A percentile compares a stretch with the other conserved stretches of the same genome.
Evolutionary conservation across 2,113 vertebrate genomes (phyloP).

Genomic region (Corythaixoides concolor): DNA sequence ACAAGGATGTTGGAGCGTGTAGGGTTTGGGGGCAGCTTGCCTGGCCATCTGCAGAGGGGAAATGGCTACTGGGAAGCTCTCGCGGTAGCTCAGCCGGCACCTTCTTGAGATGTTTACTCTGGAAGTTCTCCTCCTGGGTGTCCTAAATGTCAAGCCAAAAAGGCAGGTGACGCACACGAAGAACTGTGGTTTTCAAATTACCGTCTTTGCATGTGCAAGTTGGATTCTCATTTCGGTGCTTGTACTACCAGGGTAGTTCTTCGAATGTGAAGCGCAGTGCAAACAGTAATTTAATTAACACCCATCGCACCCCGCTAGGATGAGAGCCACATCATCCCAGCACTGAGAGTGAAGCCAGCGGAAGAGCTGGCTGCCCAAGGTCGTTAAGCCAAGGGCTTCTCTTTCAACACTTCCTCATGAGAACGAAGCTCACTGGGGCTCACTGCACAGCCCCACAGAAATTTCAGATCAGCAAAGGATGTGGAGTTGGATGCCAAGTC

Average conservation of each 20-base stretch:
- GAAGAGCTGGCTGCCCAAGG: background rate
- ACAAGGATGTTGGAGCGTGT: background rate
- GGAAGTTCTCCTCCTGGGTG: background rate
- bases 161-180: background rate
- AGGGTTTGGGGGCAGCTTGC: background rate
- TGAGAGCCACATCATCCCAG: background rate
- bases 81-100: background rate
- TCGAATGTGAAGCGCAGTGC: background rate
- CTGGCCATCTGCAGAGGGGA: fast-evolving
- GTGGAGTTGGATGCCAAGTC: background rate
- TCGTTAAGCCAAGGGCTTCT: background rate
- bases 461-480: background rate
- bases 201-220: background rate
- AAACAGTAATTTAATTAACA: background rate
- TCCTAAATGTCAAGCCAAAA: background rate
- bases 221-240: background rate
- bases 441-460: background rate
- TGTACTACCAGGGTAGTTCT: background rate
- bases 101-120: background rate
- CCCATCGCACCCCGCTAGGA: background rate
- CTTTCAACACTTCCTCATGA: background rate
- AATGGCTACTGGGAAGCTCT: background rate
- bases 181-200: background rate
- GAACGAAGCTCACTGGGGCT: background rate
- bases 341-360: background rate